phyloP scores from a whole-genome alignment of 2,113 vertebrate species.

The Callipepla californica region DNA sequence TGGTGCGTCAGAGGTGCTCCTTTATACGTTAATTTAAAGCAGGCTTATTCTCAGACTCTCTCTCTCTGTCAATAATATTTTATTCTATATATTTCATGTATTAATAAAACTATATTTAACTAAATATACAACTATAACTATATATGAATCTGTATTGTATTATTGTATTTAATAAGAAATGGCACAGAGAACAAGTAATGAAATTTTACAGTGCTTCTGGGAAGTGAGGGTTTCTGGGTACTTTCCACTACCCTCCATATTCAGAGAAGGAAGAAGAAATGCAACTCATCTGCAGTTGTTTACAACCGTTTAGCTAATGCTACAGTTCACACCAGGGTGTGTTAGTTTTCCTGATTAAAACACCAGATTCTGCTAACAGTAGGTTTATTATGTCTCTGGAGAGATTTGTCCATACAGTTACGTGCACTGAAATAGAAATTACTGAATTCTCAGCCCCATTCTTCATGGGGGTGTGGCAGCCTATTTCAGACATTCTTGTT shows the following conservation, averaged over 20 bases:
- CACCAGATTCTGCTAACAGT: neutral
- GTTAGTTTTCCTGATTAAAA: constrained; percentile 11
- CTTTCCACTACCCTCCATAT: neutral
- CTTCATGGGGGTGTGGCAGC: neutral
- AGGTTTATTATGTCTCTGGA: neutral
- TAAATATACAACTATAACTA: neutral
- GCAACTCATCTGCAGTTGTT: neutral
- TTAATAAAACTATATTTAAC: neutral
- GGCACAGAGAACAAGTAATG: neutral
- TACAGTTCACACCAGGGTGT: neutral
- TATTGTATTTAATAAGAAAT: too few species aligned
- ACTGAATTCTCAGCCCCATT: neutral
- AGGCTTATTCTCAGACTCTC: neutral
- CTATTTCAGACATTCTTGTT: neutral
- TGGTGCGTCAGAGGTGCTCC: constrained; percentile 3
- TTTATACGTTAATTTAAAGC: neutral
- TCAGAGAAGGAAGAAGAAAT: neutral
- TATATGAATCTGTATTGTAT: neutral
- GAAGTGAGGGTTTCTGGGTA: constrained; percentile 6
- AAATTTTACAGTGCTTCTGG: neutral
- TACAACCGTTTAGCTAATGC: neutral
- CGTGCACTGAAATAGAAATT: neutral
- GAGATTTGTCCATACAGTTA: neutral
- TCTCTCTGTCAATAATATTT: neutral
- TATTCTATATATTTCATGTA: neutral